Conservation (phyloP, 2,797 vertebrate species). For the Malurus leucopterus region DNA sequence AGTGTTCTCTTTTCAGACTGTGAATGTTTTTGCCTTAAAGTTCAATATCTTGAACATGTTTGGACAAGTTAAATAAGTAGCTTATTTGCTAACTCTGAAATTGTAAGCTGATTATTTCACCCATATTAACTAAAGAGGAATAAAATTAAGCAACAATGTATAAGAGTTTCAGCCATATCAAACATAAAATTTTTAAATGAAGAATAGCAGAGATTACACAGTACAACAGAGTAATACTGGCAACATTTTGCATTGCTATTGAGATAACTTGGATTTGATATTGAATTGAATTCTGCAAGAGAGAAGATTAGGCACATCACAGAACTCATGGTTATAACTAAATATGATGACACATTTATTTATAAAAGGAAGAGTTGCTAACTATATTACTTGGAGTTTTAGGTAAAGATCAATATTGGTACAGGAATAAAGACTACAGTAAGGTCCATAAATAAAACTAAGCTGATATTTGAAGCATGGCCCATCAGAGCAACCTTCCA, state of each 20-base stretch:
- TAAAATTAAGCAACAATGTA: constrained; percentile 18
- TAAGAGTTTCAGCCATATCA: constrained; percentile 5
- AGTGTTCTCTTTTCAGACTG: constrained; percentile 55
- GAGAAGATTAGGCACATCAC: constrained; percentile 33
- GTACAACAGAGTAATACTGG: background rate
- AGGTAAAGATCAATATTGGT: background rate
- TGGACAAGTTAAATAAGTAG: constrained; percentile 66
- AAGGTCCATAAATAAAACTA: background rate
- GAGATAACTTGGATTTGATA: constrained; percentile 38
- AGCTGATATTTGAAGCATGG: background rate
- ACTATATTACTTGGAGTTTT: background rate
- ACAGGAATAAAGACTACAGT: background rate
- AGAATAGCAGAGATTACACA: constrained; percentile 7
- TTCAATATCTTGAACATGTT: constrained; percentile 64
- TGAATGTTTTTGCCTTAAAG: constrained; percentile 56
- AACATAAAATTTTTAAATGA: constrained; percentile 31
- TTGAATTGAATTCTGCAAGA: constrained; percentile 41
- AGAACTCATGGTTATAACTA: constrained; percentile 23
- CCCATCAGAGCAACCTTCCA: background rate
- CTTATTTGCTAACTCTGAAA: constrained; percentile 54
- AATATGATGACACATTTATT: background rate
- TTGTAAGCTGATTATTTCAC: constrained; percentile 42
- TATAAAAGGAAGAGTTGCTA: constrained; percentile 33
- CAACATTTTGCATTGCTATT: background rate
- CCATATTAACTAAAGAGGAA: constrained; percentile 56